phyloP scores from a whole-genome alignment of 2,797 vertebrate genomes.

The Geotrypetes seraphini region DNA sequence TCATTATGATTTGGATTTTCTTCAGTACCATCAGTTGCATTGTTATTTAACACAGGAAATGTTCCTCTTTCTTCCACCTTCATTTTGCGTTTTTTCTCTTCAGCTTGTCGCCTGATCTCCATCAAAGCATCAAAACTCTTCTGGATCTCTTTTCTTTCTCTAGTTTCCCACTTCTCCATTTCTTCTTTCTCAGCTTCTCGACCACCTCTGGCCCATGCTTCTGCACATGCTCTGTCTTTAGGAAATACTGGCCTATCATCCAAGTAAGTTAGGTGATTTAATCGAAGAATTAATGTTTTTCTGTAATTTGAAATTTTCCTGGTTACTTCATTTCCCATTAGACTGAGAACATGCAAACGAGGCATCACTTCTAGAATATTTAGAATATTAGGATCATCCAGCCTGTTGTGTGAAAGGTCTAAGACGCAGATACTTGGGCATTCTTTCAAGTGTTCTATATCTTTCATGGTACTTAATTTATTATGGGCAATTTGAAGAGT shows the following conservation, averaged over 20 bases:
- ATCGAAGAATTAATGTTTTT: slow-evolving; percentile 64
- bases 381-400: slow-evolving; percentile 68
- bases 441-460: slow-evolving; percentile 68
- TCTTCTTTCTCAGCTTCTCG: too few species aligned
- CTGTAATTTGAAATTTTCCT: slow-evolving; percentile 79
- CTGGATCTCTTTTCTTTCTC: too few species aligned
- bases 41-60: too few species aligned
- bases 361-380: slow-evolving; percentile 71
- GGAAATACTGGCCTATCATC: slow-evolving; percentile 90
- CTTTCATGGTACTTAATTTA: slow-evolving; percentile 53
- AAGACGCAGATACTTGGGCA: slow-evolving; percentile 72
- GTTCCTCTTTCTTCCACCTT: too few species aligned
- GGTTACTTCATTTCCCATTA: slow-evolving; percentile 79
- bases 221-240: too few species aligned
- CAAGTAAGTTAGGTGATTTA: slow-evolving; percentile 74
- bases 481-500: slow-evolving; percentile 86
- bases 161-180: too few species aligned
- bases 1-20: too few species aligned
- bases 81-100: too few species aligned
- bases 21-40: too few species aligned
- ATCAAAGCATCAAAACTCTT: too few species aligned
- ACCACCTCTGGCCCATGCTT: too few species aligned
- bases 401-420: slow-evolving; percentile 79
- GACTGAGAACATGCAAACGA: slow-evolving; percentile 69
- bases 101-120: too few species aligned